A percentile compares a stretch with the other conserved stretches of the same genome.
Conservation (phyloP, 30 jellyfish, hydroid and myxozoan species). For the Pseudorhiza aurosa region DNA sequence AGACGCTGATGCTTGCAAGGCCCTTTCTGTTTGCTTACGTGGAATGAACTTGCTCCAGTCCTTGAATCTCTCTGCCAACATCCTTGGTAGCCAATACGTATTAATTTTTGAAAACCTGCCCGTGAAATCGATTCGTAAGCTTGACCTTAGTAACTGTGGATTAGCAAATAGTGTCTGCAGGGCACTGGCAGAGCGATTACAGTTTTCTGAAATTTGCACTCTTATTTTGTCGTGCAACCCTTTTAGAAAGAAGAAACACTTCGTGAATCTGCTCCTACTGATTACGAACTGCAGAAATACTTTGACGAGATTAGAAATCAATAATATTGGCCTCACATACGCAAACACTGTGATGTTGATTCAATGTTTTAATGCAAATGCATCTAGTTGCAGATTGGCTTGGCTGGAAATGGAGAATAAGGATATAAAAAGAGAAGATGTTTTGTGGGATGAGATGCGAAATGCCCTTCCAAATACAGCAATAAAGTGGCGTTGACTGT, state of each 20-base stretch:
- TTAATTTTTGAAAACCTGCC: constrained; percentile 10
- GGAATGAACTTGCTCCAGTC: neutral
- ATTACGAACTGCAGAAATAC: constrained; percentile 12
- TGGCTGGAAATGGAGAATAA: neutral
- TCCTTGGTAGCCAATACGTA: neutral
- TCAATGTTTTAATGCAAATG: neutral
- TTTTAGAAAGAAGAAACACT: neutral
- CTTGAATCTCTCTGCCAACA: neutral
- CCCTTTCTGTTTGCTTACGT: neutral
- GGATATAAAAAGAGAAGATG: neutral
- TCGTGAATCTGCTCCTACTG: neutral
- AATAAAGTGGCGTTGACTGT: neutral
- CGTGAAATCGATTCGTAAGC: neutral
- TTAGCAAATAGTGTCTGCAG: neutral
- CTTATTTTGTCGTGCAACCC: constrained; percentile 3
- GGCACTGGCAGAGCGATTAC: constrained; percentile 7
- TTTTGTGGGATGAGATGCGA: neutral
- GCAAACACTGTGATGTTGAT: neutral
- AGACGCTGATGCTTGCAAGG: constrained; percentile 1
- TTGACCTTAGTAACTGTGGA: constrained; percentile 17
- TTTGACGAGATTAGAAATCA: neutral
- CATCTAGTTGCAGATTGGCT: neutral
- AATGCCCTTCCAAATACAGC: neutral
- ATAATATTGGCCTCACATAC: constrained; percentile 14
- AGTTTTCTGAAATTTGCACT: neutral